These are phyloP conservation scores for Pachycephus smyrnensis DNA, from an alignment of 2,888 invertebrate genomes.

Conservation along the genomic window DNA sequence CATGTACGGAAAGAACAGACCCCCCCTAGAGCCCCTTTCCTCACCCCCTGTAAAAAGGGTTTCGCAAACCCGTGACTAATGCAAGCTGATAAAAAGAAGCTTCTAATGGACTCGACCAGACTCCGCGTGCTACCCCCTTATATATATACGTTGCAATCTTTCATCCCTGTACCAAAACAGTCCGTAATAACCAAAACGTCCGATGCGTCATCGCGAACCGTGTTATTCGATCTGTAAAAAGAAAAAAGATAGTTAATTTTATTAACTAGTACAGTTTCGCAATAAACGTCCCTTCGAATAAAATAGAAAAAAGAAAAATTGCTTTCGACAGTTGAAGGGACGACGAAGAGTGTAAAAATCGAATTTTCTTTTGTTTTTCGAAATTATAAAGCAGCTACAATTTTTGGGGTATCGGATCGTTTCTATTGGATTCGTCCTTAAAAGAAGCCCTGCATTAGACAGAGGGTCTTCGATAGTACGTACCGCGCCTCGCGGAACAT, in stretches of 20 bases:
- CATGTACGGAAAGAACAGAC: background rate
- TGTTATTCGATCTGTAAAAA: background rate
- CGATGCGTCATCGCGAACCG: background rate
- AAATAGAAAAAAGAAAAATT: background rate
- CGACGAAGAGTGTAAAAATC: background rate
- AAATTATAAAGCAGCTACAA: background rate
- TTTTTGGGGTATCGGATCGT: background rate
- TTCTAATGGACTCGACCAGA: background rate
- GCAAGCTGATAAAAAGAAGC: background rate
- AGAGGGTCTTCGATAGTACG: background rate
- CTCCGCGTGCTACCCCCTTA: background rate
- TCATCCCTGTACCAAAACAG: background rate
- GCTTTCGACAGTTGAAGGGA: background rate
- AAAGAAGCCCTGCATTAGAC: background rate
- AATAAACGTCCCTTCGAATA: background rate
- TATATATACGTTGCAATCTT: background rate
- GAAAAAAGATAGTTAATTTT: background rate
- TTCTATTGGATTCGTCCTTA: background rate
- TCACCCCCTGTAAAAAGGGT: background rate
- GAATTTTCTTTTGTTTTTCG: background rate
- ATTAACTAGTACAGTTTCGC: background rate
- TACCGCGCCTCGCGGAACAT: background rate
- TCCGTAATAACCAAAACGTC: background rate
- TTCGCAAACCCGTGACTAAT: background rate
- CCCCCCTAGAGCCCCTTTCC: background rate